Percentiles rank a stretch among this genome's conserved stretches.
phyloP scores from a whole-genome alignment of 2,888 invertebrate genomes.

The Lysandra bellargus region DNA sequence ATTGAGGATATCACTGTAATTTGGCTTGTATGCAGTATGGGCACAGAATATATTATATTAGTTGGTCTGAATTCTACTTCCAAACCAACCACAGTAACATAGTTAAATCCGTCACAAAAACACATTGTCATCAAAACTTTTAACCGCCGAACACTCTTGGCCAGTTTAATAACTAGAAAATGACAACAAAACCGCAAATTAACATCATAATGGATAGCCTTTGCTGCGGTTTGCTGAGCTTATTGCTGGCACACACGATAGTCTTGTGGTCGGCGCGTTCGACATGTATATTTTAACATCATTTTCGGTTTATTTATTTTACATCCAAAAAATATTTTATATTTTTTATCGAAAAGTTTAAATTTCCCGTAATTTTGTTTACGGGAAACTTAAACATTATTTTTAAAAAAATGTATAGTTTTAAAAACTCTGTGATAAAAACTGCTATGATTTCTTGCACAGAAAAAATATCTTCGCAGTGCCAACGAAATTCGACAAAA shows the following conservation, averaged over 20 bases:
- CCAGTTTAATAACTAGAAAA: not conserved
- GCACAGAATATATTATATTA: too few species aligned
- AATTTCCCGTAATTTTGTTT: too few species aligned
- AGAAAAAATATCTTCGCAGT: too few species aligned
- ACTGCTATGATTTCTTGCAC: too few species aligned
- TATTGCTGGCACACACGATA: constrained; percentile 20
- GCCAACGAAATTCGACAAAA: too few species aligned
- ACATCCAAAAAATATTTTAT: not conserved
- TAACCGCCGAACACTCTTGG: not conserved
- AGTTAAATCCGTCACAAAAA: not conserved
- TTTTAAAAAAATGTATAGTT: too few species aligned
- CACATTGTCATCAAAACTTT: not conserved
- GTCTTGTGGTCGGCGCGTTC: constrained; percentile 3
- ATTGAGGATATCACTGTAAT: too few species aligned
- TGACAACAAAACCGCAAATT: constrained; percentile 30
- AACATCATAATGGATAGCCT: constrained; percentile 33
- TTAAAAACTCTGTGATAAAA: too few species aligned
- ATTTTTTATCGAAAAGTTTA: not conserved
- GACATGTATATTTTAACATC: not conserved
- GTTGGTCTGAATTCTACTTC: not conserved
- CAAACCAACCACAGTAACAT: not conserved
- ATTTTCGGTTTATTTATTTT: not conserved
- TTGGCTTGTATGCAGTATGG: too few species aligned
- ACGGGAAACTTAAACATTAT: too few species aligned
- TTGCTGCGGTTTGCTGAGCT: constrained; percentile 30